phyloP scores from a whole-genome alignment of 1,140 invertebrate genomes.

The Procambarus clarkii region DNA sequence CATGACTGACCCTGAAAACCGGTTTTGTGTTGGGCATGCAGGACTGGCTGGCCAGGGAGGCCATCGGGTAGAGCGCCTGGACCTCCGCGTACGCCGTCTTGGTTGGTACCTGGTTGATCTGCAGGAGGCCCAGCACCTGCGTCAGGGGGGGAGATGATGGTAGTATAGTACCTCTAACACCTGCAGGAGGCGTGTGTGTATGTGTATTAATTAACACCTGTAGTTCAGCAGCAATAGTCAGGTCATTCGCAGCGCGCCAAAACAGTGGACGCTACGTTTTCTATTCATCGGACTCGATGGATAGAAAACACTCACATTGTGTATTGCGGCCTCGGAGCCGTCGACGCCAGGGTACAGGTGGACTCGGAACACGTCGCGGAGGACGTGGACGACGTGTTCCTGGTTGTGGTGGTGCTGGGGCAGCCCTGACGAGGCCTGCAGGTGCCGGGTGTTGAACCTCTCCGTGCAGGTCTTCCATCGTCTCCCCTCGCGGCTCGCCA shows the following conservation, averaged over 20 bases:
- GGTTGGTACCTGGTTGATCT: slow-evolving; percentile 69
- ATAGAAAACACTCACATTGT: slow-evolving; percentile 8
- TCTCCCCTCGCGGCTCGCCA: slow-evolving; percentile 25
- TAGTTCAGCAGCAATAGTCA: no score
- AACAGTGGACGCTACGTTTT: no score
- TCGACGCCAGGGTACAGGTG: slow-evolving; percentile 18
- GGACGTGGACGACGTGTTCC: slow-evolving; percentile 57
- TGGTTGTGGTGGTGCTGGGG: slow-evolving; percentile 50
- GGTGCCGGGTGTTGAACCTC: slow-evolving; percentile 36
- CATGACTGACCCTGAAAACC: slow-evolving; percentile 1
- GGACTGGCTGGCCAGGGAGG: slow-evolving; percentile 86
- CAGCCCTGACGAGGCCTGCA: not conserved
- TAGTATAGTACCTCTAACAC: not conserved
- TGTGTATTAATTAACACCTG: no score
- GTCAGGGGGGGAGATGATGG: not conserved
- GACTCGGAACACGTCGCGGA: slow-evolving; percentile 36
- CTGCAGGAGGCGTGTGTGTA: no score
- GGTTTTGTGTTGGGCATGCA: slow-evolving; percentile 84
- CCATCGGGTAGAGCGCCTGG: slow-evolving; percentile 82
- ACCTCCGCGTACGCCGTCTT: slow-evolving; percentile 67
- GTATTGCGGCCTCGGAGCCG: slow-evolving; percentile 38
- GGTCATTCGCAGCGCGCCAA: no score
- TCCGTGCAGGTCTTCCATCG: slow-evolving; percentile 33
- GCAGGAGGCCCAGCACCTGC: slow-evolving; percentile 63
- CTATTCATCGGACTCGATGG: no score